These are phyloP conservation scores for Macropodus opercularis DNA, from an alignment of 2,797 vertebrate genomes.

Conservation along the genomic window DNA sequence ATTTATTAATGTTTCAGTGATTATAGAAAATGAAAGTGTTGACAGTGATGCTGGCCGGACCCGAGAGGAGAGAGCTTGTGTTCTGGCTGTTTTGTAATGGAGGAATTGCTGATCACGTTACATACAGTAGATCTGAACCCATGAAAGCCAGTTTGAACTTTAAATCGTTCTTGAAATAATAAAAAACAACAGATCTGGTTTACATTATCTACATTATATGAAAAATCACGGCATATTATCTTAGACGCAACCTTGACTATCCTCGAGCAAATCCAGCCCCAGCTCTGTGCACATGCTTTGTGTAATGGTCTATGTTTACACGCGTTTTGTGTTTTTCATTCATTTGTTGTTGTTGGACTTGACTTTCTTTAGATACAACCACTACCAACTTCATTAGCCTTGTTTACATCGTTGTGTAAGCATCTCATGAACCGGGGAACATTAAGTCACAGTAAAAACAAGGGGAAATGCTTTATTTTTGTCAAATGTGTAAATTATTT, in stretches of 20 bases:
- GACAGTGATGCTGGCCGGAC: conserved; percentile 4
- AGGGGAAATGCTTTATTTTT: conserved; percentile 3
- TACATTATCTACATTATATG: conserved; percentile 16
- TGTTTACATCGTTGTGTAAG: conserved; percentile 48
- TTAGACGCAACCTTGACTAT: conserved; percentile 19
- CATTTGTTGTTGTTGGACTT: conserved; percentile 53
- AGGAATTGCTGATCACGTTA: conserved; percentile 1
- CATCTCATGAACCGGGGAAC: conserved; percentile 32
- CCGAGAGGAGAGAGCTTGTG: conserved; percentile 5
- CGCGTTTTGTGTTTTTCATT: conserved; percentile 42
- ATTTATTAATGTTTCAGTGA: conserved; percentile 2
- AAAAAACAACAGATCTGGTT: conserved; percentile 12
- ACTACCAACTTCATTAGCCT: conserved; percentile 42
- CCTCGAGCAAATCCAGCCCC: conserved; percentile 38
- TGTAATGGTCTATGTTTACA: conserved; percentile 50
- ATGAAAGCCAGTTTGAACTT: background rate
- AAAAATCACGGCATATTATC: conserved; percentile 17
- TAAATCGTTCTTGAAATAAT: conserved; percentile 2
- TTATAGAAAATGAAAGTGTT: background rate
- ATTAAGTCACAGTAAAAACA: conserved; percentile 27
- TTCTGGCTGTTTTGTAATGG: conserved; percentile 15
- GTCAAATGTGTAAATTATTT: conserved; percentile 26
- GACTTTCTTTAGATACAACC: conserved; percentile 31
- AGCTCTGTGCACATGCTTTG: conserved; percentile 53
- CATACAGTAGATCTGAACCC: background rate